phyloP scores from a whole-genome alignment of 2,888 invertebrate genomes.

The Clanis bilineata region DNA sequence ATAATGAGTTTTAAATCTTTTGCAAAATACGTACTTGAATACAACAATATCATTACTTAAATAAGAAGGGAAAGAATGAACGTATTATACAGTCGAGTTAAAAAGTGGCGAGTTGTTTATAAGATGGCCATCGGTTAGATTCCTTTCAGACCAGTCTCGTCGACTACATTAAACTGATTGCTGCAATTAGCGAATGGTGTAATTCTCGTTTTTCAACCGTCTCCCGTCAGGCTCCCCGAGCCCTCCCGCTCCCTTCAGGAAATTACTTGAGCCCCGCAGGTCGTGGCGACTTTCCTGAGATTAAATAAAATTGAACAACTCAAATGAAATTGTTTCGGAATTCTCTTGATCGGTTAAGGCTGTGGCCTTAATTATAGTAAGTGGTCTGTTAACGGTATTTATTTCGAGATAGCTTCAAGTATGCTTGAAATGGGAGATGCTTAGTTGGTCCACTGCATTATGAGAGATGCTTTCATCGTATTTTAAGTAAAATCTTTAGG shows the following conservation, averaged over 20 bases:
- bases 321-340: conserved; percentile 73
- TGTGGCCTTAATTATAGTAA: conserved; percentile 66
- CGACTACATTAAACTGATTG: conserved; percentile 81
- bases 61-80: conserved; percentile 20
- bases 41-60: conserved; percentile 16
- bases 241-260: conserved; percentile 53
- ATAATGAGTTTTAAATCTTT: not conserved
- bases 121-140: conserved; percentile 58
- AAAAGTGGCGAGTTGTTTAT: conserved; percentile 54
- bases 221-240: conserved; percentile 41
- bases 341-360: conserved; percentile 61
- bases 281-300: conserved; percentile 66
- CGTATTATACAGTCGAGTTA: conserved; percentile 27
- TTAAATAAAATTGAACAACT: conserved; percentile 77
- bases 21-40: not conserved
- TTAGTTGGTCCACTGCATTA: conserved; percentile 35
- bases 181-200: conserved; percentile 80
- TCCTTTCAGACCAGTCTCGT: conserved; percentile 66
- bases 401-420: conserved; percentile 42
- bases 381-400: conserved; percentile 66
- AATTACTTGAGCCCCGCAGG: conserved; percentile 74
- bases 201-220: conserved; percentile 77
- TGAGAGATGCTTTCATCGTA: conserved; percentile 33
- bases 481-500: conserved; percentile 14
- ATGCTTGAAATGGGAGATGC: conserved; percentile 32